Conservation (phyloP, 2,797 vertebrate genomes). For the Eurystomus glaucurus region DNA sequence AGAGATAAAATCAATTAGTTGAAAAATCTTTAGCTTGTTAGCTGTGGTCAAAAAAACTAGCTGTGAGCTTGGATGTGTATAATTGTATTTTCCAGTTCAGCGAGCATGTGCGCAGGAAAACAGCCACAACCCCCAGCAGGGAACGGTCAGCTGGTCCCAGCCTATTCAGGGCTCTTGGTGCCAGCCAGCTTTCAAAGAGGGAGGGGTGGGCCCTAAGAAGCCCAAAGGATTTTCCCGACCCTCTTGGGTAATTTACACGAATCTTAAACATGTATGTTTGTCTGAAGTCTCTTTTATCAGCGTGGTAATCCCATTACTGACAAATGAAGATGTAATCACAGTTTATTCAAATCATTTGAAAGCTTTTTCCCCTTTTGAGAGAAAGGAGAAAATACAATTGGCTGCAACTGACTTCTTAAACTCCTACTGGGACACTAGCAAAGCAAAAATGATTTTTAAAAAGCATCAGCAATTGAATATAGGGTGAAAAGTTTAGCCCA, state of each 20-base stretch:
- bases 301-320: slow-evolving; percentile 90
- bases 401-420: slow-evolving; percentile 81
- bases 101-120: slow-evolving; percentile 70
- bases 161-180: slow-evolving; percentile 68
- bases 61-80: slow-evolving; percentile 86
- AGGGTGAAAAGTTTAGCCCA: neutral
- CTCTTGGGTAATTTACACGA: slow-evolving; percentile 86
- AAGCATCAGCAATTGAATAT: neutral
- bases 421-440: slow-evolving; percentile 68
- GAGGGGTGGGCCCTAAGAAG: slow-evolving; percentile 51
- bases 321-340: slow-evolving; percentile 91
- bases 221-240: slow-evolving; percentile 71
- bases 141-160: slow-evolving; percentile 76
- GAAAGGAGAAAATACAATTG: slow-evolving; percentile 74
- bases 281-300: slow-evolving; percentile 82
- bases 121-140: slow-evolving; percentile 70
- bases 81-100: slow-evolving; percentile 91
- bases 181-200: slow-evolving; percentile 69
- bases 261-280: slow-evolving; percentile 85
- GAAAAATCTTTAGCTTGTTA: slow-evolving; percentile 83
- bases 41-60: slow-evolving; percentile 75
- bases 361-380: slow-evolving; percentile 79
- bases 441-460: slow-evolving; percentile 21
- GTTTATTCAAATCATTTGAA: slow-evolving; percentile 83
- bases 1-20: slow-evolving; percentile 87